Evolutionary conservation across 2,113 vertebrate species (phyloP).

Genomic region (Panurus biarmicus): DNA sequence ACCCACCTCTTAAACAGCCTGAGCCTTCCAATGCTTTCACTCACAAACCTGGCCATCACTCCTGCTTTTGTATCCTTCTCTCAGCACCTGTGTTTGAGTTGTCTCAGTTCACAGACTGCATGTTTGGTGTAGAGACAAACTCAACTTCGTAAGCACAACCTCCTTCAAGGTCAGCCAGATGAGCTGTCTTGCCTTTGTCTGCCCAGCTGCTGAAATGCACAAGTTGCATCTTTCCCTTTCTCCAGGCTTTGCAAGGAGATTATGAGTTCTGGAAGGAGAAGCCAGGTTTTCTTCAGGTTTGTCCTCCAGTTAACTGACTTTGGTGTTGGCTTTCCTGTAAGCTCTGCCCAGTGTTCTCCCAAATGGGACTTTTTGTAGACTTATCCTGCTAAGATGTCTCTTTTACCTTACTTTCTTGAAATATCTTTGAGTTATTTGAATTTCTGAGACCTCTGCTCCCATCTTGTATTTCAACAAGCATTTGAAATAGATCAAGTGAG

Average conservation of each 20-base stretch:
- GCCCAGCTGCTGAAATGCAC: background rate
- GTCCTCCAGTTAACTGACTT: background rate
- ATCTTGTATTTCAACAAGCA: fast-evolving
- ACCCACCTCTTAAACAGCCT: background rate
- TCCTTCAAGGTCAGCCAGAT: background rate
- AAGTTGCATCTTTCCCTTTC: background rate
- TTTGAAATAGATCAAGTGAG: background rate
- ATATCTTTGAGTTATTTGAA: background rate
- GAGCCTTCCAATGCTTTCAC: background rate
- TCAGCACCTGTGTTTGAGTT: fast-evolving
- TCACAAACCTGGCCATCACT: background rate
- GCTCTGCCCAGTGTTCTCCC: background rate
- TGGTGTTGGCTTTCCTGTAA: background rate
- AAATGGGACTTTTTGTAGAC: background rate
- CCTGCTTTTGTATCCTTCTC: background rate
- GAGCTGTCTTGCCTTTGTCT: background rate
- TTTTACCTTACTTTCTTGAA: background rate
- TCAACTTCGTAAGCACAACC: background rate
- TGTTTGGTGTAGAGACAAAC: background rate
- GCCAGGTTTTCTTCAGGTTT: background rate
- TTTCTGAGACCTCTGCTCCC: background rate
- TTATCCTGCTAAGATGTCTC: background rate
- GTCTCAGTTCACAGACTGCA: background rate
- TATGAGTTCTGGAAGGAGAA: background rate
- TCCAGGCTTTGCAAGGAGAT: background rate